These are phyloP conservation scores for Limnodromus scolopaceus DNA, from an alignment of 2,797 vertebrate species.

Conservation along the genomic window DNA sequence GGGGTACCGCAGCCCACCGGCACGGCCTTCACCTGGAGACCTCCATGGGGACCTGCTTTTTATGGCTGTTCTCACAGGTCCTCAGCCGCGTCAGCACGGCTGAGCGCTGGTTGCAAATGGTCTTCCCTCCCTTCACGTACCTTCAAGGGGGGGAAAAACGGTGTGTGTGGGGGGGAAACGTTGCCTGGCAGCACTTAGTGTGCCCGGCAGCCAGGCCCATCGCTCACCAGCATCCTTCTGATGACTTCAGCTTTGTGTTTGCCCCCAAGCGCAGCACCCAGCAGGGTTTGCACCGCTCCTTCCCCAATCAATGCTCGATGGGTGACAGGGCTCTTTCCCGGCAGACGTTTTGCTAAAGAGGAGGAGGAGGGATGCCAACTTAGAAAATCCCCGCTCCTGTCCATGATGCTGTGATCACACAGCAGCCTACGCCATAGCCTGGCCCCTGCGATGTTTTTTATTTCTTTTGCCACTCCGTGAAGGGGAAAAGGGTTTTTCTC, in stretches of 20 bases:
- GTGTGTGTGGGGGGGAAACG: background rate
- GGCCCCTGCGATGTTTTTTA: too few relatives aligned
- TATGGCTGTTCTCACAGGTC: background rate
- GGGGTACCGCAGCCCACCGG: fast-evolving
- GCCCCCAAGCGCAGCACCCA: fast-evolving
- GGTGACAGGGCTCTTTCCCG: background rate
- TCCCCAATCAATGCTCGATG: fast-evolving
- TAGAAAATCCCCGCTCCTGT: background rate
- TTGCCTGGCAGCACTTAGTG: background rate
- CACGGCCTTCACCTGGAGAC: fast-evolving
- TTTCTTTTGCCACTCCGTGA: background rate
- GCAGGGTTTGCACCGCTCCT: background rate
- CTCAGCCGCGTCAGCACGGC: background rate
- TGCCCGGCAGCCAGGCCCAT: background rate
- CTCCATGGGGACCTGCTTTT: fast-evolving
- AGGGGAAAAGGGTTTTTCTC: background rate
- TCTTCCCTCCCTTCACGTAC: background rate
- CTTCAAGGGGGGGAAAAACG: background rate
- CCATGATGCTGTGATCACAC: background rate
- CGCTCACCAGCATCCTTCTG: background rate
- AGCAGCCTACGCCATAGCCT: fast-evolving
- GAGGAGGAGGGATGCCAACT: background rate
- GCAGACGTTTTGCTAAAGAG: background rate
- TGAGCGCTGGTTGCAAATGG: background rate
- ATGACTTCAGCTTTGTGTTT: background rate